Evolutionary conservation across 2,113 vertebrate species (phyloP).

Genomic region (Orthochromis malagaraziensis): DNA sequence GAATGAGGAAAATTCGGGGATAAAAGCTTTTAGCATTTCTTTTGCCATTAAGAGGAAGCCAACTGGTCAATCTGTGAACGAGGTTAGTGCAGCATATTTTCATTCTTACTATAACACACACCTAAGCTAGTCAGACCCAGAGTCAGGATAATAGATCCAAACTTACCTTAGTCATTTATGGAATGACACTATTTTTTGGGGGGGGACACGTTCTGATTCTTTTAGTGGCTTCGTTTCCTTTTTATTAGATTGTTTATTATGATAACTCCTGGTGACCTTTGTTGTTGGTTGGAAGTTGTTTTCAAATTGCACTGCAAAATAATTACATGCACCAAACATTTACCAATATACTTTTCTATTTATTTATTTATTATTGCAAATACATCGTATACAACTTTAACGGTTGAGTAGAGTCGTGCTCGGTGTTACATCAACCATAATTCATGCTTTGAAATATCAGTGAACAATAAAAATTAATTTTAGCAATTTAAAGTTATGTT

Average conservation of each 20-base stretch:
- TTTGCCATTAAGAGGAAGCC: background rate
- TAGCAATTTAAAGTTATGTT: background rate
- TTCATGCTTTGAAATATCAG: background rate
- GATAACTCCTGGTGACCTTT: background rate
- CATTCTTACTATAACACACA: background rate
- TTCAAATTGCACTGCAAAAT: background rate
- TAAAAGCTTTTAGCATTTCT: slow-evolving; percentile 24
- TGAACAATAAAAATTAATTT: background rate
- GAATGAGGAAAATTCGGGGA: background rate
- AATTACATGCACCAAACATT: background rate
- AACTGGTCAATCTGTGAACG: background rate
- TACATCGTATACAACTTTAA: background rate
- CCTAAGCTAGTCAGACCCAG: background rate
- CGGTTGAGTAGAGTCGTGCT: background rate
- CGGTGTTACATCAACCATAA: background rate
- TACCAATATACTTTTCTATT: background rate
- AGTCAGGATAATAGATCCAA: background rate
- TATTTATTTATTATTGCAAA: background rate
- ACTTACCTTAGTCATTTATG: background rate
- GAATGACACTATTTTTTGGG: background rate
- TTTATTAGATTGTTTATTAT: background rate
- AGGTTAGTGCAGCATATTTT: background rate
- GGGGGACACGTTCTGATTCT: fast-evolving
- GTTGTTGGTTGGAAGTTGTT: background rate
- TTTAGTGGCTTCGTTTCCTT: fast-evolving